Percentiles rank a stretch among this genome's conserved stretches.
Conservation (phyloP, 2,113 vertebrate species). For the Bubo blakistoni region DNA sequence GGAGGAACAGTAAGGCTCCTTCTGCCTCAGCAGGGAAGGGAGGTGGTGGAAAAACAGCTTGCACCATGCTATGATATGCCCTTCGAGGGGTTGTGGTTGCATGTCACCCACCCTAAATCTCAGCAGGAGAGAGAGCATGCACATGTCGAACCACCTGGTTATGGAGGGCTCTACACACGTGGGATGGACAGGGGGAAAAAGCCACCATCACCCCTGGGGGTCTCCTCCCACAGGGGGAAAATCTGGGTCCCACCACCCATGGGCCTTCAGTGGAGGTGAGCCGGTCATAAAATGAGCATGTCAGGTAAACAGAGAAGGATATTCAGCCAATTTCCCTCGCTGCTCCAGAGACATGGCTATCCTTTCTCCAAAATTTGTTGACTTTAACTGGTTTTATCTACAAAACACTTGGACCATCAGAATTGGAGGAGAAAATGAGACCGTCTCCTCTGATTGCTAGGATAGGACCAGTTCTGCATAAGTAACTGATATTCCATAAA, state of each 20-base stretch:
- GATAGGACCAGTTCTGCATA: neutral
- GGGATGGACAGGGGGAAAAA: neutral
- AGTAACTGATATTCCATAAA: neutral
- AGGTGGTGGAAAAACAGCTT: neutral
- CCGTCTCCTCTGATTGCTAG: neutral
- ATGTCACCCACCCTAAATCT: neutral
- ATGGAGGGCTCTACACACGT: neutral
- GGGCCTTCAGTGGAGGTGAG: neutral
- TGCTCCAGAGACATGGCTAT: neutral
- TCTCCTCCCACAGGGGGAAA: fast-evolving
- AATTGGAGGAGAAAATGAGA: neutral
- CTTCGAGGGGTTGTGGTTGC: neutral
- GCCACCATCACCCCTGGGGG: fast-evolving
- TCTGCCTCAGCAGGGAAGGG: fast-evolving
- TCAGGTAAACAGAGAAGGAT: neutral
- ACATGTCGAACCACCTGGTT: fast-evolving
- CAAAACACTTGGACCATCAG: too few species aligned
- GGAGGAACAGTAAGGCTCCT: neutral
- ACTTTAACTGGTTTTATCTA: neutral
- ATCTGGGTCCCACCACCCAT: neutral
- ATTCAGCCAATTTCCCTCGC: neutral
- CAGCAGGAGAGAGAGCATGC: neutral
- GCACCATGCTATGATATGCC: neutral
- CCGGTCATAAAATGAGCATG: neutral
- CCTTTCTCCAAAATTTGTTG: neutral